These are phyloP conservation scores for Emydocephalus ijimae DNA, from an alignment of 2,113 vertebrate genomes.

Conservation along the genomic window DNA sequence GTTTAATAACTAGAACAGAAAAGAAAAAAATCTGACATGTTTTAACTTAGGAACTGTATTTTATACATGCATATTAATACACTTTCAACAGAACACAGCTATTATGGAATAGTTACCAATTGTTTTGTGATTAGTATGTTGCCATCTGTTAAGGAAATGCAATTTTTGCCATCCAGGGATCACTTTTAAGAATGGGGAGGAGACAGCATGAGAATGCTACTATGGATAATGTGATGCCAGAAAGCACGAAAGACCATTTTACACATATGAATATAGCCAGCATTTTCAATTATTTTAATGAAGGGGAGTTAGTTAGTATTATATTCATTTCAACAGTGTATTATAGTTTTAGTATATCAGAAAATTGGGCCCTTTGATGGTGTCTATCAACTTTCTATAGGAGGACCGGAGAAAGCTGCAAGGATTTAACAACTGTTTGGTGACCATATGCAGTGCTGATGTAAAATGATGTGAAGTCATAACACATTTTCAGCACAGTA, in stretches of 20 bases:
- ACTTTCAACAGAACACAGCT: neutral
- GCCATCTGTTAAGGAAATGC: neutral
- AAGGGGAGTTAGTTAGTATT: neutral
- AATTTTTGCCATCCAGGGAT: neutral
- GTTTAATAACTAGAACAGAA: conserved; percentile 19
- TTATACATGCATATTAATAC: conserved; percentile 19
- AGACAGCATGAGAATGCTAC: neutral
- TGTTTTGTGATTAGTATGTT: neutral
- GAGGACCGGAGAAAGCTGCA: neutral
- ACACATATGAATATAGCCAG: neutral
- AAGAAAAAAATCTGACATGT: neutral
- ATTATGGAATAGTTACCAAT: neutral
- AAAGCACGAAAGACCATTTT: neutral
- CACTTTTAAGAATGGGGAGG: neutral
- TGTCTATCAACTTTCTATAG: neutral
- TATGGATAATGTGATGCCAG: neutral
- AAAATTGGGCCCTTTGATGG: neutral
- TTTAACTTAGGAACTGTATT: conserved; percentile 9
- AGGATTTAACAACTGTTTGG: neutral
- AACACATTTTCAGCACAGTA: neutral
- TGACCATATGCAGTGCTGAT: neutral
- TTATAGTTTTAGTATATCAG: neutral
- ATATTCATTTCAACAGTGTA: neutral
- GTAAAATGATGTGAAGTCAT: neutral
- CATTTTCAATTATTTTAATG: neutral